Evolutionary conservation across 1,140 invertebrate species (phyloP), one percentile per base, ranked within the genome.

Genomic region (Steinernema khuongi): DNA sequence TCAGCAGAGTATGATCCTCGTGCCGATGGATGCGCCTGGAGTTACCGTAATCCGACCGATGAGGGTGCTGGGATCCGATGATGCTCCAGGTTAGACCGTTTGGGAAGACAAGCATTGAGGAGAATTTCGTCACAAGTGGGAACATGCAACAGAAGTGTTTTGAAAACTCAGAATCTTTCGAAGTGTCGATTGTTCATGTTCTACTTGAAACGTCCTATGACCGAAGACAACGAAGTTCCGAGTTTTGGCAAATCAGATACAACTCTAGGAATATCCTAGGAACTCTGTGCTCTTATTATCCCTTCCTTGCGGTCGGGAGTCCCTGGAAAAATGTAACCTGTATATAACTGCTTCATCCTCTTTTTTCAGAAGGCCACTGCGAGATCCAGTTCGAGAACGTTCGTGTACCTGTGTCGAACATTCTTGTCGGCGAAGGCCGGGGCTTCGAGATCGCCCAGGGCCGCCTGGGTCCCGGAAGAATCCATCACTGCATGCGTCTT

Each of bases 381-480:
- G 87, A 88, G 73, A 80, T 88, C 17, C 30, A 86, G 31, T 88
- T 88, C 83, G 85, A 87, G 44, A 86, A 88, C 80, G 87, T 88
- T 1, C 72, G 82, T 26, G 87, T 88, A 0, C 87, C 87, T 1
- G 79, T 77, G 0, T 77, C 76, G 26, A 87, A 87, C 76, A 79
- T 88, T 31, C 74, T 88, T 72, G 79, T 88, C 22, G 87, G 87
- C 50, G 87, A 88, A 78, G 87, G 87, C 29, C 80, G 86, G 26
- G 87, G 87, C 0, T 88, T 88, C 81, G 87, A 88, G 78, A 88
- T 88, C 71, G 87, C 87, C 60, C 87, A 88, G 77, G 87, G 87
- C 26, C 80, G 87, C 30, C 77, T 88, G n/a, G 87, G 87, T 14
- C 87, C 87, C 17, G 87, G 87, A 1, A 79, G 87, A 66, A 88